Evolutionary conservation across 2,797 vertebrate species (phyloP), one percentile per base, ranked within the genome.

Genomic region (Valencia hispanica): DNA sequence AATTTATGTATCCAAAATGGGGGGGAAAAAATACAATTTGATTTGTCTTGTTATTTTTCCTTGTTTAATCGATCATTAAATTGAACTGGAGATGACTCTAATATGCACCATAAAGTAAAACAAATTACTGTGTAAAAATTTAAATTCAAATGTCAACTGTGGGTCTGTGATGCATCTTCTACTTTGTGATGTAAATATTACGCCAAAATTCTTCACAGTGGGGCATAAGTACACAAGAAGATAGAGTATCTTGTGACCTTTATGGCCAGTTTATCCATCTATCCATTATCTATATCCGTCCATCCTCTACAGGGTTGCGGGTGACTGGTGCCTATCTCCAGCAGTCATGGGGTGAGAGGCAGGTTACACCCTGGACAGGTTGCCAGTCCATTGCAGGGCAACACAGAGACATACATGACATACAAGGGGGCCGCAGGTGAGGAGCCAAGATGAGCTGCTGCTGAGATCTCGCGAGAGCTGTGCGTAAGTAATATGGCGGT

Each of bases 1-100:
- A 53, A 73, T 30, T 43, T 77, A 65, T 72, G 5, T 55, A 5
- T 61, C 53, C 48, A 76, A 78, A 84, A 80, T 72, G 22, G 81
- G n/a, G 43, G 41, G 53, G 12, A 0, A 25, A 32, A 45, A 47
- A 30, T 5, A 20, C 11, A 15, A 17, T 25, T 25, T 34, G 5
- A 53, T 55, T 18, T 39, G 5, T 51, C 5, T 50, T 51, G 0
- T 36, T 70, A 27, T 69, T 69, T n/a, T 10, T 1, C 5, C 9
- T 27, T 32, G 3, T 45, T 45, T 27, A 11, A 15, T 20, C 8
- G n/a, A 68, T 10, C 1, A 22, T 36, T 63, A 34, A 47, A 47
- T 47, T 10, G 27, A 43, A 18, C 30, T 69, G n/a, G 14, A 18
- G 4, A 69, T 30, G 15, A 15, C 9, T 7, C 36, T 36, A 22